Percentiles rank a stretch among this genome's conserved stretches.
These are phyloP conservation scores for Hipposideros armiger DNA, from an alignment of 2,113 vertebrate genomes.

Conservation along the genomic window DNA sequence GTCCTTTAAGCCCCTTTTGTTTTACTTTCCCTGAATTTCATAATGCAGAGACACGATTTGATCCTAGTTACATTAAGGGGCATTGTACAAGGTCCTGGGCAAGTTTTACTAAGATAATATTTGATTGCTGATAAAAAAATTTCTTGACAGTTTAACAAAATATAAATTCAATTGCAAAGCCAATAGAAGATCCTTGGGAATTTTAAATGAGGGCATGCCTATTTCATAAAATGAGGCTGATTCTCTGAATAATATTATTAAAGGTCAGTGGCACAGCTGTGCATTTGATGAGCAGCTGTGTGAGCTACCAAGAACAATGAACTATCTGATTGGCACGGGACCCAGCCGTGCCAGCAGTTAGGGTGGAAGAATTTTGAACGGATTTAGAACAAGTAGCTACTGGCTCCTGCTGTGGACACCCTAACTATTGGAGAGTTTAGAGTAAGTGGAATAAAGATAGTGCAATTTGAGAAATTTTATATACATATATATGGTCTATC, in stretches of 20 bases:
- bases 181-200: constrained; percentile 52
- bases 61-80: background rate
- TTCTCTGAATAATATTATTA: constrained; percentile 72
- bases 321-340: constrained; percentile 62
- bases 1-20: constrained; percentile 29
- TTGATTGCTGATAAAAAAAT: constrained; percentile 55
- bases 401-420: constrained; percentile 59
- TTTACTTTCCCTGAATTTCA: constrained; percentile 8
- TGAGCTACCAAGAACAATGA: constrained; percentile 73
- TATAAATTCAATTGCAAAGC: constrained; percentile 65
- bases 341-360: constrained; percentile 44
- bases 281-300: constrained; percentile 78
- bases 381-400: constrained; percentile 71
- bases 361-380: constrained; percentile 11
- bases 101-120: constrained; percentile 49
- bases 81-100: background rate
- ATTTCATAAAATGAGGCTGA: constrained; percentile 61
- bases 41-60: background rate
- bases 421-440: constrained; percentile 42
- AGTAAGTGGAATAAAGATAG: constrained; percentile 52
- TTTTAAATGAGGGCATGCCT: constrained; percentile 64
- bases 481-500: background rate
- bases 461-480: constrained; percentile 42
- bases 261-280: constrained; percentile 80
- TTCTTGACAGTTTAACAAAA: constrained; percentile 55